Evolutionary conservation across 2,113 vertebrate species (phyloP).

Genomic region (Columba janthina): DNA sequence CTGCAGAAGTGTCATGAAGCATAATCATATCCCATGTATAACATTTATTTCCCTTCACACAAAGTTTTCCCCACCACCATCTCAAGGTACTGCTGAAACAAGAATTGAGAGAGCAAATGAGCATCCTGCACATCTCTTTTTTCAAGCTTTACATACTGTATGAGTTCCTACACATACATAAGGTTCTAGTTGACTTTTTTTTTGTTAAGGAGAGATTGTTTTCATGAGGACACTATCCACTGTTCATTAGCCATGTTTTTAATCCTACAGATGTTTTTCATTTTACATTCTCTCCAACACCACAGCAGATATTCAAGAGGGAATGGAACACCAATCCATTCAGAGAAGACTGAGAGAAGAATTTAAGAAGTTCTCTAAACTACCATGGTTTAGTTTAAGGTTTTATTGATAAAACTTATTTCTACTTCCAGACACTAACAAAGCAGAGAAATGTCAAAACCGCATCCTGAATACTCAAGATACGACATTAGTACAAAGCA

Average conservation of each 20-base stretch:
- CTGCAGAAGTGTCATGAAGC: not conserved
- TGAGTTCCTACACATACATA: not conserved
- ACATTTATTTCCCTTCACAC: not conserved
- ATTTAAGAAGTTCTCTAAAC: not conserved
- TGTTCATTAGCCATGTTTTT: not conserved
- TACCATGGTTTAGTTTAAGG: not conserved
- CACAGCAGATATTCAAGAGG: not conserved
- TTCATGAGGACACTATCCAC: not conserved
- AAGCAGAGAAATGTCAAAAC: not conserved
- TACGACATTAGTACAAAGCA: rapidly evolving
- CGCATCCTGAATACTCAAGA: not conserved
- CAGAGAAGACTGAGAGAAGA: not conserved
- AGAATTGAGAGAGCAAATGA: not conserved
- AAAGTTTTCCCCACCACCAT: not conserved
- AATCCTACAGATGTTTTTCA: not conserved
- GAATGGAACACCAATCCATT: not conserved
- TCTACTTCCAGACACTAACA: not conserved
- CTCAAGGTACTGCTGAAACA: not conserved
- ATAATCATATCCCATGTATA: not conserved
- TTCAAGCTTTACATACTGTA: not conserved
- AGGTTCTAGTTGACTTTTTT: not conserved
- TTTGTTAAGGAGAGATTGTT: not conserved
- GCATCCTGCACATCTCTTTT: not conserved
- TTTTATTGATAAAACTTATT: not conserved
- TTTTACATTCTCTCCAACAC: not conserved